Conservation (phyloP, 2,888 invertebrate genomes). For the Drosophila borborema region DNA sequence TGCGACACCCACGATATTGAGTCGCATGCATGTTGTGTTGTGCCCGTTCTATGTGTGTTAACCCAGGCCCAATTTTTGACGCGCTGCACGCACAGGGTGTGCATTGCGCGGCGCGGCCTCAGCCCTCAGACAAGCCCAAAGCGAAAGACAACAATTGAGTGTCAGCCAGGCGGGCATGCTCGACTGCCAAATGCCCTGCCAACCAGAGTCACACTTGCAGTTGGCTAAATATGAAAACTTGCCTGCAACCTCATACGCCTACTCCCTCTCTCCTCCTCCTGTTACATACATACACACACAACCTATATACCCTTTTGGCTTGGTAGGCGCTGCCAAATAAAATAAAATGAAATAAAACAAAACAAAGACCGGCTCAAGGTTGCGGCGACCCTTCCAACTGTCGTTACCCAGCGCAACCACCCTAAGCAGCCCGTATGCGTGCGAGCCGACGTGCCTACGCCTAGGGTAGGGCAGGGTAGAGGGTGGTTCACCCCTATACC, state of each 20-base stretch:
- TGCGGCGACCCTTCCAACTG: slow-evolving; percentile 55
- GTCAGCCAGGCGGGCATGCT: background rate
- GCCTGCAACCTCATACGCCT: background rate
- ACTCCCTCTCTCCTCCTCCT: background rate
- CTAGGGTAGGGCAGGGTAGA: slow-evolving; percentile 15
- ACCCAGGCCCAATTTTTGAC: slow-evolving; percentile 47
- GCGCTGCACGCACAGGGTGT: slow-evolving; percentile 42
- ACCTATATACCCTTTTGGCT: background rate
- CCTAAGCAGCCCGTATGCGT: slow-evolving; percentile 7
- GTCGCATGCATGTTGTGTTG: slow-evolving; percentile 32
- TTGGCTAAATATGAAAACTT: background rate
- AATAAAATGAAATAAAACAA: background rate
- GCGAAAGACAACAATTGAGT: background rate
- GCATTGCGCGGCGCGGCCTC: slow-evolving; percentile 7
- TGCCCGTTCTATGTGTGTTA: slow-evolving; percentile 38
- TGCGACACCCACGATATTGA: slow-evolving; percentile 10
- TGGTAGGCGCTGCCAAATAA: too few species aligned
- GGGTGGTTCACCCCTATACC: slow-evolving; percentile 40
- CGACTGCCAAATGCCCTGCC: background rate
- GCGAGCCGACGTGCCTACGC: slow-evolving; percentile 4
- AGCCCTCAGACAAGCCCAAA: background rate
- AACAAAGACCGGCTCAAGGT: slow-evolving; percentile 26
- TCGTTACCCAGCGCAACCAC: slow-evolving; percentile 25
- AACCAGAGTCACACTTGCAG: too few species aligned
- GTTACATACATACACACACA: background rate